Evolutionary conservation across 2,797 vertebrate genomes (phyloP), one percentile per base, ranked within the genome.

Genomic region (Pelodytes ibericus): DNA sequence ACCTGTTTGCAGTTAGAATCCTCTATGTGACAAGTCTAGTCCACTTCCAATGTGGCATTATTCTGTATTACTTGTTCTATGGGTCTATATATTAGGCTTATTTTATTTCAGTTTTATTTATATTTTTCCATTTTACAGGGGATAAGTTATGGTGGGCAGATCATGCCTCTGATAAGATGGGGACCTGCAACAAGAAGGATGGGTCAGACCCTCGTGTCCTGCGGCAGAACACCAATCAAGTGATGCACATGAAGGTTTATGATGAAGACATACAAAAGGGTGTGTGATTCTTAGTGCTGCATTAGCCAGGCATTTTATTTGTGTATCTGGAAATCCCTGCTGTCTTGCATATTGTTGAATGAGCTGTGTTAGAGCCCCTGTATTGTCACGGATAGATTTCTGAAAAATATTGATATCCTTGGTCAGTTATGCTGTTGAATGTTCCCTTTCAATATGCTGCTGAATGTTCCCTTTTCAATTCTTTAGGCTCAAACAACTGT

Each of bases 241-340:
- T 99, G 84, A 98, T 98, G 95, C 94, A 99, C 87, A 97, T 99
- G 96, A 97, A 94, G 85, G 94, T 98, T 67, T 99, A 98, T 0
- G 94, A 98, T 0, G 96, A 98, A 86, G 93, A 88, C 39, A 86
- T 95, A 65, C 96, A 97, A 84, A 90, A 92, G 75, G 94, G 97
- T 96, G 80, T 33, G 26, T 29, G 6, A 5, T 8, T 36, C 20
- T 33, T 15, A 24, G 41, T 44, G 26, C n/a, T 56, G 24, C 8
- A 22, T 22, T 18, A 7, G 3, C n/a, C 4, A 7, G 13, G 1
- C 51, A 22, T 22, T 24, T 22, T 22, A 4, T 49, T 10, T 56
- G 8, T 56, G 3, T 22, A 24, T 20, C 20, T 6, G 2, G 4
- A 36, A 5, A 36, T 36, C 33, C 11, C 33, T 11, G 11, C 33